Base-by-base conservation (phyloP, 2,888 invertebrate genomes). In the Diaphora mendica region DNA sequence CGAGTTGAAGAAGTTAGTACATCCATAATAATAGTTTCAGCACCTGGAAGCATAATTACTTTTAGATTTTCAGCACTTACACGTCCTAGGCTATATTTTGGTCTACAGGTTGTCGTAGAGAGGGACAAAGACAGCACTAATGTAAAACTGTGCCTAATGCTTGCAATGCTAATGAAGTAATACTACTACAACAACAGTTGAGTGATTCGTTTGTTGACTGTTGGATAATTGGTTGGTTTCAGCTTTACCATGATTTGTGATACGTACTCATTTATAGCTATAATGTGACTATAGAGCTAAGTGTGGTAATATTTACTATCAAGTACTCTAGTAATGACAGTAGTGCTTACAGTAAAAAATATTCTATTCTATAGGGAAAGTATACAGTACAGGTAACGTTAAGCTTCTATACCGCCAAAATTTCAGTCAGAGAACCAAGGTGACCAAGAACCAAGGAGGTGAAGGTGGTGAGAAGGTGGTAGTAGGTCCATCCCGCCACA, bases 1-100 rank as follows among this genome's bases (percentile, higher is more conserved):
- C 44, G 17, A 44, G 11, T 42, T 26, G 30, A 48, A 64, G 70
- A 51, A 70, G 64, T 70, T 70, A 70, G 70, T 70, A 26, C 17
- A 51, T n/a, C 64, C 48, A 48, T 35, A 35, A 5, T 8, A 42
- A 42, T 42, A 1, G 42, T 42, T 42, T 42, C n/a, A 23, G 26
- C 35, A 64, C 59, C 55, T 59, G 69, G n/a, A 1, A 59, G 26
- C 26, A 51, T 23, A 51, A 55, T 59, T 39, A 42, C 26, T 42
- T 13, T 59, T 35, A 59, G 39, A 69, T 69, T 20, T 59, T 8
- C 33, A 39, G 17, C 20, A 69, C 39, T 39, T 69, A 23, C 59
- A n/a, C n/a, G 59, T 51, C 51, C 8, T 51, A 23, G 17, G 11
- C 23, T 17, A 23, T n/a, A 59, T 17, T 59, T 68, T 23, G n/a